phyloP scores from a whole-genome alignment of 2,888 invertebrate species.

The Salticus scenicus region DNA sequence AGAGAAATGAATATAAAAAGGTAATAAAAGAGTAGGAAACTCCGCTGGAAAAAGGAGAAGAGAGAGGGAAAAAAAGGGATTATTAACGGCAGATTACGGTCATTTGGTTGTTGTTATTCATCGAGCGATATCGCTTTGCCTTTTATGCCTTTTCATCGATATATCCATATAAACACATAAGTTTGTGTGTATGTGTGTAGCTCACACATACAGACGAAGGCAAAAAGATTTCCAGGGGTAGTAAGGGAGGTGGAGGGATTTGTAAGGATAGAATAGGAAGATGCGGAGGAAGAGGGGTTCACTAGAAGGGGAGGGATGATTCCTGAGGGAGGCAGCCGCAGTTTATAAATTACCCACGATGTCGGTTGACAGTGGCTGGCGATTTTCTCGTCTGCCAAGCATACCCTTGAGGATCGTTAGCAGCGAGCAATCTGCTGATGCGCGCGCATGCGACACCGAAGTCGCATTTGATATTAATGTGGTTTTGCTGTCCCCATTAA shows the following conservation, averaged over 20 bases:
- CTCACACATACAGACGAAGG: conserved; percentile 29
- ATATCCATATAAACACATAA: conserved; percentile 1
- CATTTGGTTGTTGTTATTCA: conserved; percentile 69
- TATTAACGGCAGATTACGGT: conserved; percentile 70
- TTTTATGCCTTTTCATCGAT: conserved; percentile 53
- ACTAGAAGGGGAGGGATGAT: conserved; percentile 22
- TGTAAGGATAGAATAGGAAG: conserved; percentile 7
- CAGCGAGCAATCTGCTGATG: conserved; percentile 64
- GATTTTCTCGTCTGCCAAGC: conserved; percentile 67
- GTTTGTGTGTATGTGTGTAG: conserved; percentile 23
- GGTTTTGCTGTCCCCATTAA: conserved; percentile 74
- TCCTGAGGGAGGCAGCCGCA: conserved; percentile 52
- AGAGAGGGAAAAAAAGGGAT: conserved; percentile 42
- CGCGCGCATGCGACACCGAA: conserved; percentile 68
- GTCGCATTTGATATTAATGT: conserved; percentile 73
- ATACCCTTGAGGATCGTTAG: conserved; percentile 69
- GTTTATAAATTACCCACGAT: conserved; percentile 71
- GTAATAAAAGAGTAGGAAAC: conserved; percentile 60
- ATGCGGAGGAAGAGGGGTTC: neutral
- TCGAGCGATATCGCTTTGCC: conserved; percentile 53
- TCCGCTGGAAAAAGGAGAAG: conserved; percentile 14
- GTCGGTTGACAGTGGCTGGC: conserved; percentile 67
- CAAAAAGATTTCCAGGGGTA: conserved; percentile 43
- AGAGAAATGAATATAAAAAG: conserved; percentile 68
- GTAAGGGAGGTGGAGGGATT: neutral